Base-by-base conservation (phyloP, 2,113 vertebrate species). In the Hemicordylus capensis region DNA sequence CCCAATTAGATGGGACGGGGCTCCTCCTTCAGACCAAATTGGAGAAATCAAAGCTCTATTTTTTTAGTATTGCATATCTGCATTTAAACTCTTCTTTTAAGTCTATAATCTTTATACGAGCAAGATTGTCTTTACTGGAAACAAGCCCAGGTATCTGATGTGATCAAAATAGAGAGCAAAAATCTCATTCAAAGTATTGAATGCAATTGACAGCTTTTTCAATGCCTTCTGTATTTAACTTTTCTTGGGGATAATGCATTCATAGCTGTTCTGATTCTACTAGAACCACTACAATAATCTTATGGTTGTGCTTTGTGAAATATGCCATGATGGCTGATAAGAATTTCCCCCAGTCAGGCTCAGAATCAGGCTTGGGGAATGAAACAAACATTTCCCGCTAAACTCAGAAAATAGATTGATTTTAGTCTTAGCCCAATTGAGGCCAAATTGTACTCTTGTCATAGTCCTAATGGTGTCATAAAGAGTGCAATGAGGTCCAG, bases 1-100 rank as follows among this genome's bases (percentile, higher is more conserved):
- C 69, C 37, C 67, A 72, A 72, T 81, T 81, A 81, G 80, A 72
- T 20, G 78, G 78, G 51, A 61, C 67, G 78, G 10, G 31, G 78
- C 34, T 67, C 44, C 34, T 67, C 44, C 31, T n/a, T 80, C 78
- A 80, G 31, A 51, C 44, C 61, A 66, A 80, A 67, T 80, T 66
- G 78, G 78, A 66, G 61, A 34, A 80, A 66, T 80, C 67, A 80
- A 24, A 34, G 20, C 20, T 37, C 34, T 67, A 9, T 22, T 22
- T 19, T 17, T 10, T 22, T 4, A 4, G 24, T 82, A 54, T 31
- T 46, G 20, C 74, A 83, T 26, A 11, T 61, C 69, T 63, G 39
- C 69, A 63, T 74, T 74, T 74, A 74, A 74, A 46, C 67, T 34
- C 24, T 74, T 31, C 51, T 58, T 61, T 46, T 46, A 83, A 74